Evolutionary conservation across 2,888 invertebrate species (phyloP).

Genomic region (Metopia argyrocephala): DNA sequence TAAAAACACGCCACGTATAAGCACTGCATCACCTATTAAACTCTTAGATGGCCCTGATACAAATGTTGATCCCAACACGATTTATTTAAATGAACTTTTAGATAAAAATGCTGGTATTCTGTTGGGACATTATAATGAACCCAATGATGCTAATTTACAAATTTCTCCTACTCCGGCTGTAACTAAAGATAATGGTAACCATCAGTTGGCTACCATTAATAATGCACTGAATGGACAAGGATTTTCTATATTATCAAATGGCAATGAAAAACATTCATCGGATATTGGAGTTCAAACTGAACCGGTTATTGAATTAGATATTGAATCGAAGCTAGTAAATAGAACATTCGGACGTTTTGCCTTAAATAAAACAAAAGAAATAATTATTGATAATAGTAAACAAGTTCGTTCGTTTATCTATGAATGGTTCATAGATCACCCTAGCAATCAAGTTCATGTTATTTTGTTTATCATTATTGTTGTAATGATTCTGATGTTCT

Average conservation of each 20-base stretch:
- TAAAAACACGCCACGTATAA: conserved; percentile 91
- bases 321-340: conserved; percentile 66
- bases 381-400: conserved; percentile 73
- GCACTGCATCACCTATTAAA: conserved; percentile 85
- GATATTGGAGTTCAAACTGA: conserved; percentile 82
- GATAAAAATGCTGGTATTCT: conserved; percentile 75
- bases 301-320: conserved; percentile 73
- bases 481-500: conserved; percentile 85
- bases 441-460: conserved; percentile 86
- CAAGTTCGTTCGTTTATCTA: conserved; percentile 74
- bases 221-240: conserved; percentile 65
- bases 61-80: conserved; percentile 75
- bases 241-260: conserved; percentile 68
- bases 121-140: conserved; percentile 86
- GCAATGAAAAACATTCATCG: conserved; percentile 69
- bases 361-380: conserved; percentile 78
- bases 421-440: conserved; percentile 86
- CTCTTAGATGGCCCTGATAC: conserved; percentile 86
- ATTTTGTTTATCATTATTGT: conserved; percentile 84
- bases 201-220: conserved; percentile 75
- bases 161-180: conserved; percentile 73
- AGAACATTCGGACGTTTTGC: conserved; percentile 66
- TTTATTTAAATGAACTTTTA: conserved; percentile 79
- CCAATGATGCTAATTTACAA: conserved; percentile 80
- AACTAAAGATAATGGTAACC: conserved; percentile 67